Conservation (phyloP, 2,113 vertebrate genomes). For the Pachypanchax playfairii region DNA sequence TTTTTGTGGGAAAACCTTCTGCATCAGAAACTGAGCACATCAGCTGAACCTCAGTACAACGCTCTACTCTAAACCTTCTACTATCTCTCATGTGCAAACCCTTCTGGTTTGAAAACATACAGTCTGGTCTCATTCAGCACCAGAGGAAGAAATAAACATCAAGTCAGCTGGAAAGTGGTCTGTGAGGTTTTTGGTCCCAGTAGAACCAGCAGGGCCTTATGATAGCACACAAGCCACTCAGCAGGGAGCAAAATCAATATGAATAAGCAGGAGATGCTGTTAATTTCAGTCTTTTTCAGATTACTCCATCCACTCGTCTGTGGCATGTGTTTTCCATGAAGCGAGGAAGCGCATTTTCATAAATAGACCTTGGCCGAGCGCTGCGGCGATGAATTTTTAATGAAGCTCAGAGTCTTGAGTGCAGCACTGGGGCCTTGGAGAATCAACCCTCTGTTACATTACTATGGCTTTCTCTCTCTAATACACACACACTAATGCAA, state of each 20-base stretch:
- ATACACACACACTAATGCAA: slow-evolving; percentile 40
- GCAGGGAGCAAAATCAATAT: slow-evolving; percentile 31
- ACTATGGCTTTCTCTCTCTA: slow-evolving; percentile 77
- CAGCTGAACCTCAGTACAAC: slow-evolving; percentile 14
- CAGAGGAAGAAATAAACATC: slow-evolving; percentile 37
- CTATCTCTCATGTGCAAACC: slow-evolving; percentile 1
- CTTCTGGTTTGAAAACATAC: slow-evolving; percentile 30
- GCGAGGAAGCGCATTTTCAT: slow-evolving; percentile 94
- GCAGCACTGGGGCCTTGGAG: slow-evolving; percentile 88
- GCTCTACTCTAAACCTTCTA: not conserved
- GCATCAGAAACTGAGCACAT: slow-evolving; percentile 14
- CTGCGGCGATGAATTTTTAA: slow-evolving; percentile 92
- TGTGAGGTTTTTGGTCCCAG: slow-evolving; percentile 19
- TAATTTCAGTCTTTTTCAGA: slow-evolving; percentile 74
- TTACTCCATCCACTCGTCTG: slow-evolving; percentile 62
- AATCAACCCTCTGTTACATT: slow-evolving; percentile 87
- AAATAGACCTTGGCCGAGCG: slow-evolving; percentile 96
- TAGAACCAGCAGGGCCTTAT: not conserved
- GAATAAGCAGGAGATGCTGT: slow-evolving; percentile 39
- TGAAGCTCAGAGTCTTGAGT: slow-evolving; percentile 92
- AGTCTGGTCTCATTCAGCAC: slow-evolving; percentile 33
- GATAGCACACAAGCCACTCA: slow-evolving; percentile 25
- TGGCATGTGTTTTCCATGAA: slow-evolving; percentile 84
- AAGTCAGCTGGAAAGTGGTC: slow-evolving; percentile 53
- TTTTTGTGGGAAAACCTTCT: not conserved